These are phyloP conservation scores for Rhinogobius similis DNA, from an alignment of 2,113 vertebrate genomes.

Conservation along the genomic window DNA sequence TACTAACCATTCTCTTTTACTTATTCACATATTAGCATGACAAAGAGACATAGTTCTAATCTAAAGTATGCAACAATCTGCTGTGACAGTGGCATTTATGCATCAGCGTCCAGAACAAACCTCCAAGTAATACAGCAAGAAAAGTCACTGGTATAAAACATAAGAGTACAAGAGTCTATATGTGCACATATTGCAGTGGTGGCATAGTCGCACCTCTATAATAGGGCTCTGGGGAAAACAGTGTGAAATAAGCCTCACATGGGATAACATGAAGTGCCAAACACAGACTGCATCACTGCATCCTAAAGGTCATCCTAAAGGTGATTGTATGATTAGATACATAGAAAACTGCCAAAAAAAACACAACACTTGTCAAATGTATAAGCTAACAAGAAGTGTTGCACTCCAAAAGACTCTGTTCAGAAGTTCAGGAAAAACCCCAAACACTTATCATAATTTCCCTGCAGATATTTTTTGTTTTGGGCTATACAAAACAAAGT, in stretches of 20 bases:
- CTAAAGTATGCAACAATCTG: too few relatives aligned
- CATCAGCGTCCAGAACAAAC: not conserved
- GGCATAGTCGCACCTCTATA: constrained; percentile 22
- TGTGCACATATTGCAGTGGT: constrained; percentile 20
- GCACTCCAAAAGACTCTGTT: not conserved
- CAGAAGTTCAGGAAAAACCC: not conserved
- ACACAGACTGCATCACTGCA: not conserved
- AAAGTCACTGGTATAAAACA: not conserved
- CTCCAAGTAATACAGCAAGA: not conserved
- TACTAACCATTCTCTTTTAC: too few relatives aligned
- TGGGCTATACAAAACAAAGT: not conserved
- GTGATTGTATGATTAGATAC: not conserved
- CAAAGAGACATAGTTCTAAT: too few relatives aligned
- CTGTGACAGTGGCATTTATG: too few relatives aligned
- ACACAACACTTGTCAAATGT: not conserved
- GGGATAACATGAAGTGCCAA: constrained; percentile 21
- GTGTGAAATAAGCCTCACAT: constrained; percentile 18
- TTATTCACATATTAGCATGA: too few relatives aligned
- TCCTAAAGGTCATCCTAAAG: constrained; percentile 3
- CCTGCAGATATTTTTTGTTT: not conserved
- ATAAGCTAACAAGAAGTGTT: not conserved
- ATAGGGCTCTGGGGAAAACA: constrained; percentile 34
- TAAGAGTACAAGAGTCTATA: not conserved
- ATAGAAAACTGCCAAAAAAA: not conserved
- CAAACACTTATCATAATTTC: not conserved